phyloP scores from a whole-genome alignment of 2,113 vertebrate genomes.

The Paedocypris sp. region DNA sequence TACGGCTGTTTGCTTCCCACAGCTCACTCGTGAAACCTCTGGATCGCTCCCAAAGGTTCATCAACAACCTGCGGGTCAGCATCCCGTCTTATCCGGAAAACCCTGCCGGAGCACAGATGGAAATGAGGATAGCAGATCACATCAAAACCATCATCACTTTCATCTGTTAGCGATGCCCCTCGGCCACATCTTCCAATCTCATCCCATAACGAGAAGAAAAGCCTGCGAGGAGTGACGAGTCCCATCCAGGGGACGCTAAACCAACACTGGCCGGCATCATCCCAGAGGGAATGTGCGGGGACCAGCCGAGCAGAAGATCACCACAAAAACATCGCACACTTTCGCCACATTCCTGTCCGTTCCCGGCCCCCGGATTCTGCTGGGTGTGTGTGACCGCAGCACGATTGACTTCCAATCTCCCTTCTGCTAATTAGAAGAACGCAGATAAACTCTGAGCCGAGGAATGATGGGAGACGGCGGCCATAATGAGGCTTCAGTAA shows the following conservation, averaged over 20 bases:
- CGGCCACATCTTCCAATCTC: background rate
- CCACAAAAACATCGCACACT: constrained; percentile 36
- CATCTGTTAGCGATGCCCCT: constrained; percentile 23
- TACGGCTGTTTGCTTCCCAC: background rate
- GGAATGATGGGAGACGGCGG: too few species aligned
- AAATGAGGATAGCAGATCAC: constrained; percentile 32
- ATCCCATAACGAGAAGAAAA: background rate
- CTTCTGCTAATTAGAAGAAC: background rate
- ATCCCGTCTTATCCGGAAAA: background rate
- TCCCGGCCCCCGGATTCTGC: constrained; percentile 25
- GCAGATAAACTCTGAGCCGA: constrained; percentile 4
- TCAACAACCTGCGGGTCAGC: background rate
- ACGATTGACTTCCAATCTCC: constrained; percentile 17
- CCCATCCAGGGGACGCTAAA: constrained; percentile 16
- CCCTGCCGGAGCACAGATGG: constrained; percentile 25
- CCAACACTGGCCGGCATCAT: too few species aligned
- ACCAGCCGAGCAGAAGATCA: constrained; percentile 10
- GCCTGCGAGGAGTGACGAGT: constrained; percentile 45
- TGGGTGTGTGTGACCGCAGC: background rate
- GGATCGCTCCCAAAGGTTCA: background rate
- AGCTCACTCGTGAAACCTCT: background rate
- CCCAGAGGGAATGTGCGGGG: too few species aligned
- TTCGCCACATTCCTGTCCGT: constrained; percentile 35
- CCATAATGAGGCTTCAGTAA: too few species aligned
- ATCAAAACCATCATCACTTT: constrained; percentile 33